These are phyloP conservation scores for Barnardius zonarius DNA, from an alignment of 2,113 vertebrate species.

Conservation along the genomic window DNA sequence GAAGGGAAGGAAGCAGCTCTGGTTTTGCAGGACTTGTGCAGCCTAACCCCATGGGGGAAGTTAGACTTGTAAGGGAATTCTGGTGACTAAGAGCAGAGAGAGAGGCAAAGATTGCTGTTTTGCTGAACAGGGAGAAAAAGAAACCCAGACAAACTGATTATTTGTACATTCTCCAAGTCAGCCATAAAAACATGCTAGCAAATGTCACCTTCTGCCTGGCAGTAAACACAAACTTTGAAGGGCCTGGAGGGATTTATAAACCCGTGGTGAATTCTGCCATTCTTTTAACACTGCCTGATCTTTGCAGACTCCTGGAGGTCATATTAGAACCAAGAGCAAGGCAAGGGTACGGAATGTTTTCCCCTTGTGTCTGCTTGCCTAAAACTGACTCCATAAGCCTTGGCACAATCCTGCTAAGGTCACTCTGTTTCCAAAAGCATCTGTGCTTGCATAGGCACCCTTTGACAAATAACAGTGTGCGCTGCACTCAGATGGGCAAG, in stretches of 20 bases:
- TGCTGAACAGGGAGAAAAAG: background rate
- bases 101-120: constrained; percentile 14
- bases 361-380: background rate
- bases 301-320: constrained; percentile 30
- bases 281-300: constrained; percentile 10
- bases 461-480: background rate
- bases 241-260: constrained; percentile 49
- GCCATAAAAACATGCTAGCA: constrained; percentile 34
- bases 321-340: background rate
- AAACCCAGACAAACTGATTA: background rate
- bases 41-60: background rate
- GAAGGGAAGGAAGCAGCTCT: background rate
- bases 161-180: constrained; percentile 11
- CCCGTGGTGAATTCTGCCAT: background rate
- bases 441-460: constrained; percentile 33
- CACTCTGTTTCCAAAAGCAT: constrained; percentile 41
- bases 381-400: constrained; percentile 8
- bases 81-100: background rate
- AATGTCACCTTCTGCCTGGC: constrained; percentile 55
- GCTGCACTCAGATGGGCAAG: background rate
- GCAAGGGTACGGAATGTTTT: background rate
- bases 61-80: background rate
- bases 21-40: background rate
- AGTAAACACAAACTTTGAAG: constrained; percentile 32
- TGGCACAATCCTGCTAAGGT: constrained; percentile 30